Evolutionary conservation across 2,888 invertebrate species (phyloP).

Genomic region (Orthosia incerta): DNA sequence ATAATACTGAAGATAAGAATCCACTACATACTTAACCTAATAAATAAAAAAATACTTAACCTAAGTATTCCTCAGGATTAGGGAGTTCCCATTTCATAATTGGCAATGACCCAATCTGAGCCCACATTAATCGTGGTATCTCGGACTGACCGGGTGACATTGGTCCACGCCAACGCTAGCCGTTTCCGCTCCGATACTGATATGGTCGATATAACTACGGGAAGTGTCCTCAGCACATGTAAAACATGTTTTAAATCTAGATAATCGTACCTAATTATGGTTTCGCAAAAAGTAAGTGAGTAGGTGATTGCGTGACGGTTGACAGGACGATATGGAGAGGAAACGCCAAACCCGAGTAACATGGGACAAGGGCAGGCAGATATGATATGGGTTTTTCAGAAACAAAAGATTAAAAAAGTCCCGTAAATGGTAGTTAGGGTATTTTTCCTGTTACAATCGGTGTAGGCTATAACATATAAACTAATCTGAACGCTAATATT

Average conservation of each 20-base stretch:
- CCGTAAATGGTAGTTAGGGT: not conserved
- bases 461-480: slow-evolving; percentile 9
- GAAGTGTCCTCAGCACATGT: slow-evolving; percentile 19
- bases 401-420: not conserved
- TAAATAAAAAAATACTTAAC: too few species aligned
- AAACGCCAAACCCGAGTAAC: too few species aligned
- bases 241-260: not conserved
- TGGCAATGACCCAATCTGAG: slow-evolving; percentile 64
- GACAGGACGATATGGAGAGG: too few species aligned
- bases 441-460: not conserved
- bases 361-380: too few species aligned
- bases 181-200: slow-evolving; percentile 66
- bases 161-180: slow-evolving; percentile 59
- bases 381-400: not conserved
- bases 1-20: too few species aligned
- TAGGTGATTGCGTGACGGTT: too few species aligned
- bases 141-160: slow-evolving; percentile 60
- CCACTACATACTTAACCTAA: too few species aligned
- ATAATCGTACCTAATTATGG: not conserved
- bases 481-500: slow-evolving; percentile 1
- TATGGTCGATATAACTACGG: slow-evolving; percentile 18
- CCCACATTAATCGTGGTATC: slow-evolving; percentile 57
- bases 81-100: slow-evolving; percentile 42
- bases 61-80: not conserved
- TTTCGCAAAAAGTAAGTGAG: not conserved